Evolutionary conservation across 2,113 vertebrate genomes (phyloP).

Genomic region (Lagopus muta): DNA sequence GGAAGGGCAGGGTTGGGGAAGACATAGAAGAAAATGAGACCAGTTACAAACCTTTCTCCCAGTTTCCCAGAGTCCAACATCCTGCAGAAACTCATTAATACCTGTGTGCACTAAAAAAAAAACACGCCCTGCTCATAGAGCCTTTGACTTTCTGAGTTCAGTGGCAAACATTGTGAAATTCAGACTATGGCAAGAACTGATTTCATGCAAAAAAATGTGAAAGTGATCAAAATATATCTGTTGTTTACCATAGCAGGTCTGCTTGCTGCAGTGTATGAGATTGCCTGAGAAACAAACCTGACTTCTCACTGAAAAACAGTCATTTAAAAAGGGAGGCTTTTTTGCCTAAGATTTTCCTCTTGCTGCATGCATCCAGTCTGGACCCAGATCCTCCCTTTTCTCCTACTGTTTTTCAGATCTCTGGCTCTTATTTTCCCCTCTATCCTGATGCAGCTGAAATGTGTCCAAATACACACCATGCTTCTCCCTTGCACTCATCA

Average conservation of each 20-base stretch:
- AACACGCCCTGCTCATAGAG: not conserved
- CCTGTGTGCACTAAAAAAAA: not conserved
- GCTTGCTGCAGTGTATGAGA: not conserved
- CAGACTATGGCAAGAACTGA: not conserved
- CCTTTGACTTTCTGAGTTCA: not conserved
- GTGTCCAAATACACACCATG: not conserved
- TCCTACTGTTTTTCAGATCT: not conserved
- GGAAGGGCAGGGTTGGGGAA: not conserved
- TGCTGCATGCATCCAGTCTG: not conserved
- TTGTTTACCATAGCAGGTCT: not conserved
- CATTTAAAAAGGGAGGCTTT: not conserved
- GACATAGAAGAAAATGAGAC: accelerated
- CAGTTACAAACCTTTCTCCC: not conserved
- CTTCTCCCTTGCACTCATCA: not conserved
- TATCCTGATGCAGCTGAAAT: not conserved
- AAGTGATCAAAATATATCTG: not conserved
- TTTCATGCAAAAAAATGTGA: not conserved
- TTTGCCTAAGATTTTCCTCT: not conserved
- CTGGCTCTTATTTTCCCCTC: not conserved
- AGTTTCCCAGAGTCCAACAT: not conserved
- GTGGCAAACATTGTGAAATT: not conserved
- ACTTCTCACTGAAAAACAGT: not conserved
- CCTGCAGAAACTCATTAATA: not conserved
- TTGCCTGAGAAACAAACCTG: not conserved
- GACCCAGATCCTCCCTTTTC: not conserved